phyloP scores from a whole-genome alignment of 2,113 vertebrate species.

The Archocentrus centrarchus region DNA sequence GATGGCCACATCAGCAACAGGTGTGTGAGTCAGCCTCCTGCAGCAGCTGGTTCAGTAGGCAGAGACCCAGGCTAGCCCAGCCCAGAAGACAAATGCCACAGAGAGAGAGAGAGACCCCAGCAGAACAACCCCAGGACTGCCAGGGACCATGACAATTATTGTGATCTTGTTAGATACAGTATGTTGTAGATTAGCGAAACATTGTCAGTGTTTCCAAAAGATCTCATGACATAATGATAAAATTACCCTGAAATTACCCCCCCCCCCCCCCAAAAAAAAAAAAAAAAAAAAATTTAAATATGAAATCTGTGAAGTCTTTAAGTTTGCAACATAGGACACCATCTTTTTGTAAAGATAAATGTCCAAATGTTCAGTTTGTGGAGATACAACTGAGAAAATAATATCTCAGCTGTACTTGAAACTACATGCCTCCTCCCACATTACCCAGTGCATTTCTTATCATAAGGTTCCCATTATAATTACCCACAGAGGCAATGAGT shows the following conservation, averaged over 20 bases:
- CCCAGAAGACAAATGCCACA: no score
- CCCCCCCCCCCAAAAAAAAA: no score
- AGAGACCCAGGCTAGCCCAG: no score
- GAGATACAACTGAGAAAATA: neutral
- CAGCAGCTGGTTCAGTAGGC: no score
- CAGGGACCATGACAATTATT: neutral
- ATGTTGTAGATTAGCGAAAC: neutral
- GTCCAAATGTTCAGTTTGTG: neutral
- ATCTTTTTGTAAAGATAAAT: neutral
- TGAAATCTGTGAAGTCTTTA: neutral
- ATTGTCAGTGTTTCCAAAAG: neutral
- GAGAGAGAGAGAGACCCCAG: no score
- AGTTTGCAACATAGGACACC: neutral
- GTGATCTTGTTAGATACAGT: neutral
- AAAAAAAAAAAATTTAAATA: neutral
- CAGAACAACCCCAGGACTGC: no score
- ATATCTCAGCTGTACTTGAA: neutral
- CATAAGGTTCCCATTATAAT: neutral
- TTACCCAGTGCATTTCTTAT: neutral
- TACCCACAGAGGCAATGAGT: neutral
- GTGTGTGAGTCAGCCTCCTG: no score
- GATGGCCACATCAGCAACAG: no score
- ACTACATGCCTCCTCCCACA: neutral
- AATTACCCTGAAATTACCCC: neutral
- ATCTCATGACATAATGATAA: neutral